These are phyloP conservation scores for Molorchus minor DNA, from an alignment of 2,888 invertebrate genomes.

Conservation along the genomic window DNA sequence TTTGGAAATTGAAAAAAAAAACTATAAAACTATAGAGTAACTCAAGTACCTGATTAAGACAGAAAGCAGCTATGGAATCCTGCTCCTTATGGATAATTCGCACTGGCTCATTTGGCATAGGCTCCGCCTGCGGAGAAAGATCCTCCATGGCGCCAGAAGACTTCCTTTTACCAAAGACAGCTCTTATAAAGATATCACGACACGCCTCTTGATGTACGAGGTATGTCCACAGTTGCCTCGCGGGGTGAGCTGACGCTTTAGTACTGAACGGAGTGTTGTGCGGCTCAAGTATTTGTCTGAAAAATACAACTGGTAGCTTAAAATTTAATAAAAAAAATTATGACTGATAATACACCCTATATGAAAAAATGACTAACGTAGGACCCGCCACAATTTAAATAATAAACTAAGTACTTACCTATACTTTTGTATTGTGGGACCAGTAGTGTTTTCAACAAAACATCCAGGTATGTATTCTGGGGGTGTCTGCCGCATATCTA, in stretches of 20 bases:
- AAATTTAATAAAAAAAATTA: not conserved
- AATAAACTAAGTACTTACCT: no score
- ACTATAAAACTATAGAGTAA: no score
- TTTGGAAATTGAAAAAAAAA: no score
- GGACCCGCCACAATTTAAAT: no score
- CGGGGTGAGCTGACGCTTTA: conserved; percentile 76
- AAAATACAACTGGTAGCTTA: conserved; percentile 18
- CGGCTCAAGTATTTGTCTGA: conserved; percentile 85
- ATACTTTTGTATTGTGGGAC: conserved; percentile 93
- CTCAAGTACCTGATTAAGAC: conserved; percentile 93
- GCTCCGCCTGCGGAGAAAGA: conserved; percentile 60
- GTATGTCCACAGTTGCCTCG: conserved; percentile 90
- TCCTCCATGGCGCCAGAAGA: conserved; percentile 66
- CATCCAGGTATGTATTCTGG: conserved; percentile 91
- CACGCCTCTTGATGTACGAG: conserved; percentile 92
- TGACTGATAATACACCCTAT: no score
- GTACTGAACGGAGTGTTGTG: conserved; percentile 94
- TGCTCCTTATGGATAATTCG: conserved; percentile 98
- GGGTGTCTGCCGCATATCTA: conserved; percentile 82
- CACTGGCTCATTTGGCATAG: conserved; percentile 76
- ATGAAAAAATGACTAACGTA: no score
- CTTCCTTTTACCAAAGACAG: conserved; percentile 87
- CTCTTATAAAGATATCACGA: conserved; percentile 92
- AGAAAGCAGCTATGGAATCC: conserved; percentile 97
- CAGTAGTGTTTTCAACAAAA: conserved; percentile 79